phyloP scores from a whole-genome alignment of 2,888 invertebrate species.

The Taphrorychus bicolor region DNA sequence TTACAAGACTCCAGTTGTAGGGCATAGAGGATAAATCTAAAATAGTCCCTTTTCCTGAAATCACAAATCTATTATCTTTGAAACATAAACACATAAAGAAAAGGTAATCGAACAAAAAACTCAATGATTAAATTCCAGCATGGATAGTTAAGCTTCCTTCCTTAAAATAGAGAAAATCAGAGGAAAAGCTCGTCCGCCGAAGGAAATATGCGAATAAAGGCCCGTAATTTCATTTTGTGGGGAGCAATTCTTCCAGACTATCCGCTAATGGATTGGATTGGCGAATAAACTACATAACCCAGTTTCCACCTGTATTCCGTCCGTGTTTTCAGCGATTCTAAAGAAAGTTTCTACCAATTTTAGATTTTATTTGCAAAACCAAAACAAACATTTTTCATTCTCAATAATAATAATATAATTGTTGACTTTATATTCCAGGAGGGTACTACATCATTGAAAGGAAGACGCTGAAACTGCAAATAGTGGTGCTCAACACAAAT shows the following conservation, averaged over 20 bases:
- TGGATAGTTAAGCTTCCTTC: not conserved
- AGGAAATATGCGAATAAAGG: conserved; percentile 28
- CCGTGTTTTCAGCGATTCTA: not conserved
- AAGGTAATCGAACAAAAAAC: not conserved
- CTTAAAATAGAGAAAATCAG: conserved; percentile 1
- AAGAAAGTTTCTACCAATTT: conserved; percentile 10
- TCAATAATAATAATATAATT: not conserved
- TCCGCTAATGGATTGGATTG: conserved; percentile 39
- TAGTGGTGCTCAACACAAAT: conserved; percentile 89
- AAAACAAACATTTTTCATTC: not conserved
- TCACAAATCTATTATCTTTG: not conserved
- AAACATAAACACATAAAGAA: not conserved
- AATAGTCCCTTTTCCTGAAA: no score
- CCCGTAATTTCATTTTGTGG: conserved; percentile 38
- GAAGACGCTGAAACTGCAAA: conserved; percentile 80
- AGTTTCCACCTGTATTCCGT: conserved; percentile 15
- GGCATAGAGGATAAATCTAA: no score
- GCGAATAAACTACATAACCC: conserved; percentile 27
- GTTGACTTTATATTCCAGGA: conserved; percentile 64
- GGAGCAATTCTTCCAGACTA: conserved; percentile 30
- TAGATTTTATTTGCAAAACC: not conserved
- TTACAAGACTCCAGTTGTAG: no score
- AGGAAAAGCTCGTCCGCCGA: not conserved
- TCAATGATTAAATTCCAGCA: not conserved
- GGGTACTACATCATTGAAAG: conserved; percentile 91